phyloP scores from a whole-genome alignment of 2,888 invertebrate species.

The Arrhopalites spinosus region DNA sequence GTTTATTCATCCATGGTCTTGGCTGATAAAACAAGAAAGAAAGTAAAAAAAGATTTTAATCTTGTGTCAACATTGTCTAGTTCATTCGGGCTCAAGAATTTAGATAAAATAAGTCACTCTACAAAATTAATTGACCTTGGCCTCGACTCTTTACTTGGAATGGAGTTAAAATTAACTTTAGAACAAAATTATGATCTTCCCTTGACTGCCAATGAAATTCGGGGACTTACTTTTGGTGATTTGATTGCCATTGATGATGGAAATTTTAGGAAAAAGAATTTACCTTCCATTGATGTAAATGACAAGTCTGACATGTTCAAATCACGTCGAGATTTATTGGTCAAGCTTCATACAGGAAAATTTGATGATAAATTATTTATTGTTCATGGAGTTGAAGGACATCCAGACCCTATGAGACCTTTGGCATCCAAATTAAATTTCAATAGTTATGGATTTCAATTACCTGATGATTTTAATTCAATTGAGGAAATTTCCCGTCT shows the following conservation, averaged over 20 bases:
- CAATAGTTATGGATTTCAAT: no score
- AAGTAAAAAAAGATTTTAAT: slow-evolving; percentile 46
- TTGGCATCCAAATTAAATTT: no score
- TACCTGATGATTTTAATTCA: neutral
- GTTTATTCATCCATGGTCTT: slow-evolving; percentile 69
- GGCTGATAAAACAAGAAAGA: slow-evolving; percentile 58
- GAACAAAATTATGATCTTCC: slow-evolving; percentile 63
- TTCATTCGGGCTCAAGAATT: slow-evolving; percentile 62
- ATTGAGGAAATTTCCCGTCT: neutral
- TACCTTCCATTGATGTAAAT: neutral
- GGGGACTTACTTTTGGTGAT: slow-evolving; percentile 51
- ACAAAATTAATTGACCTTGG: slow-evolving; percentile 65
- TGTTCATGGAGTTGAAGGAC: no score
- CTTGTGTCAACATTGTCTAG: slow-evolving; percentile 60
- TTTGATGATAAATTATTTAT: neutral
- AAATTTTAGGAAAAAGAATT: slow-evolving; percentile 21
- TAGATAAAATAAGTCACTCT: slow-evolving; percentile 61
- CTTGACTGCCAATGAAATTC: slow-evolving; percentile 63
- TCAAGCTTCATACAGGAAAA: slow-evolving; percentile 15
- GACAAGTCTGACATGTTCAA: neutral
- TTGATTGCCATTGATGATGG: slow-evolving; percentile 26
- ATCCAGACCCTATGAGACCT: no score
- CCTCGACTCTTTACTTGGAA: slow-evolving; percentile 67
- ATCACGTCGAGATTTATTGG: neutral
- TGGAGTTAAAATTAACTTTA: slow-evolving; percentile 65